Evolutionary conservation across 2,113 vertebrate species (phyloP), one percentile per base, ranked within the genome.

Genomic region (Scophthalmus maximus): DNA sequence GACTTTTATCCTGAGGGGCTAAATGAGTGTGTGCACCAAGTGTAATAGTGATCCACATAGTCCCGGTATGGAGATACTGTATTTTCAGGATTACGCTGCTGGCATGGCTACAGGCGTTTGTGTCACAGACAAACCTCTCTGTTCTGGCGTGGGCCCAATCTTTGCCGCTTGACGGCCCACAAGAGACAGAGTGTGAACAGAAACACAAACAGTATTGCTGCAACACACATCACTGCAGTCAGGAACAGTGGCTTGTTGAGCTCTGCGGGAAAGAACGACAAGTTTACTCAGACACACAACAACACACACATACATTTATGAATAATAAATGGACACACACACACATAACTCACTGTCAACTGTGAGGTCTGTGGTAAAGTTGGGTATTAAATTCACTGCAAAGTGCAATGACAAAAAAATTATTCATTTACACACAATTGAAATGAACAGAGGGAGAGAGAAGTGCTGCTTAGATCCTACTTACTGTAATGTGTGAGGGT

Each of bases 131-230:
- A 14, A 32, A 91, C 90, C 90, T 87, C 60, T 73, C 50, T 49
- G 22, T 59, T 74, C 12, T 9, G 68, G 0, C 0, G 64, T 6
- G 17, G 15, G 22, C 0, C 1, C 1, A 73, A 23, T 34, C 78
- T 73, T 26, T 8, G 38, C 0, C 46, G 26, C 63, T 73, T 84
- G 30, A 74, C 30, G 44, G 51, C 32, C 53, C 75, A 11, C 12
- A 73, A 52, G 10, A 89, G 87, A 58, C 76, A 76, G 6, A 84
- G 29, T 27, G 87, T 85, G 18, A 89, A 90, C 10, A 88, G 38
- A 68, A 76, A 89, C 62, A 88, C 87, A 40, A 79, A 73, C 18
- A 88, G 18, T 8, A 91, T 55, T 0, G 88, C 88, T 55, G 47
- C 53, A 5, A 81, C 3, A 14, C 82, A 85, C 65, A 69, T 58